Base-by-base conservation (phyloP, 1,140 invertebrate species). In the Papilio dardanus region DNA sequence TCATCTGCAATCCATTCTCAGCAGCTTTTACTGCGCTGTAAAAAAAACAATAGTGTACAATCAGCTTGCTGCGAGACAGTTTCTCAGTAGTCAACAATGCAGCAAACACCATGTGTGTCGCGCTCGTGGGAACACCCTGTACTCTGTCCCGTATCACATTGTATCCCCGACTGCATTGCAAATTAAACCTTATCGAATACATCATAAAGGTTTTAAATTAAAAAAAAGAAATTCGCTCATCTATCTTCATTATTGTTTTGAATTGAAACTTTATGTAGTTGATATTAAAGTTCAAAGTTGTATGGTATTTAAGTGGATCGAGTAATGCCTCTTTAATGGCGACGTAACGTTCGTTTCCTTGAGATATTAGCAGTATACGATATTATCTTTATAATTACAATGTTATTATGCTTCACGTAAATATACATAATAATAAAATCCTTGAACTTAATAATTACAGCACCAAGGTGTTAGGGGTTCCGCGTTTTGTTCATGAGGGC, bases 31-130 rank as follows among this genome's bases (percentile, higher is more conserved):
- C 50, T 24, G 50, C 19, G 50, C 50, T 24, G 19, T 54, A 54
- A 21, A 54, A n/a, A 54, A 54, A 54, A 54, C 19, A 24, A 54
- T 24, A 54, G 19, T 54, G 21, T 24, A 37, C 31, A 16, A 37
- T 68, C 16, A 68, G 37, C 68, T 16, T 7, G 33, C 67, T 21
- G 24, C 71, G 71, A 58, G 42, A 73, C 46, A 31, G 33, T 73
- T 73, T 73, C 71, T 73, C 71, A 33, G 71, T 73, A 73, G 46
- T n/a, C 46, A 73, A 73, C 71, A 73, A 73, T 73, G 71, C 71
- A 71, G 68, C 40, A 28, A 40, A 40, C 19, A 42, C 42, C 71
- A 73, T 73, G 71, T 73, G 71, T 73, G 28, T 19, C 42, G 28
- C 30, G 16, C 6, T 16, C 71, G 71, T 73, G 71, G 71, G 71